Conservation (phyloP, 35 echinoderm and acorn worm genomes). For the Apostichopus japonicus region DNA sequence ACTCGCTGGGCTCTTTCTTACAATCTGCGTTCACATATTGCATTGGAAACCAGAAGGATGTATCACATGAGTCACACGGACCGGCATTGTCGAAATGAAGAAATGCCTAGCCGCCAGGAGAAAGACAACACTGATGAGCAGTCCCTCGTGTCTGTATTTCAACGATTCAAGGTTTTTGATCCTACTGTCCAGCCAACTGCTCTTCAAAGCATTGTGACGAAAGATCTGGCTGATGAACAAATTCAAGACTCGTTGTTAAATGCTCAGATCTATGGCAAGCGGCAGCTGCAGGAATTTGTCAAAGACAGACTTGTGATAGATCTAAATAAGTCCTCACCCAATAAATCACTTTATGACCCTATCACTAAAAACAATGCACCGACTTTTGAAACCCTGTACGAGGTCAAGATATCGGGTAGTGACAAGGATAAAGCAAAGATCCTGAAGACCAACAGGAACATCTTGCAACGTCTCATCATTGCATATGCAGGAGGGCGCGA, state of each 20-base stretch:
- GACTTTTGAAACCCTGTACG: slow-evolving; percentile 6
- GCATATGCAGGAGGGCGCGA: slow-evolving; percentile 18
- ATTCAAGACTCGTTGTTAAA: slow-evolving; percentile 58
- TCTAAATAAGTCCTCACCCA: neutral
- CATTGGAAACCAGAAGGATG: slow-evolving; percentile 1
- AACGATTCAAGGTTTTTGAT: slow-evolving; percentile 28
- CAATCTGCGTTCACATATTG: slow-evolving; percentile 59
- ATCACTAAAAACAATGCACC: neutral
- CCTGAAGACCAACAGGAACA: slow-evolving; percentile 29
- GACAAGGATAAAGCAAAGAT: slow-evolving; percentile 19
- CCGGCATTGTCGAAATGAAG: neutral
- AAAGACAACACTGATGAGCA: slow-evolving; percentile 16
- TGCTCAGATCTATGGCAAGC: slow-evolving; percentile 29
- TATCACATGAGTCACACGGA: neutral
- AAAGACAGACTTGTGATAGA: slow-evolving; percentile 13
- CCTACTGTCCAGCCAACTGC: neutral
- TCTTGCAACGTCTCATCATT: slow-evolving; percentile 8
- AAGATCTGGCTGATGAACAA: slow-evolving; percentile 47
- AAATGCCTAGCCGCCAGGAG: neutral
- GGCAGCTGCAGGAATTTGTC: slow-evolving; percentile 37
- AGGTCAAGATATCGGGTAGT: neutral
- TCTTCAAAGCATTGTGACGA: slow-evolving; percentile 54
- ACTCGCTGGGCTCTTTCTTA: slow-evolving; percentile 61
- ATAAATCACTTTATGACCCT: neutral
- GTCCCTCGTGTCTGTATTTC: slow-evolving; percentile 34